Conservation (phyloP, 2,888 invertebrate species). For the Sabellastarte sp. region DNA sequence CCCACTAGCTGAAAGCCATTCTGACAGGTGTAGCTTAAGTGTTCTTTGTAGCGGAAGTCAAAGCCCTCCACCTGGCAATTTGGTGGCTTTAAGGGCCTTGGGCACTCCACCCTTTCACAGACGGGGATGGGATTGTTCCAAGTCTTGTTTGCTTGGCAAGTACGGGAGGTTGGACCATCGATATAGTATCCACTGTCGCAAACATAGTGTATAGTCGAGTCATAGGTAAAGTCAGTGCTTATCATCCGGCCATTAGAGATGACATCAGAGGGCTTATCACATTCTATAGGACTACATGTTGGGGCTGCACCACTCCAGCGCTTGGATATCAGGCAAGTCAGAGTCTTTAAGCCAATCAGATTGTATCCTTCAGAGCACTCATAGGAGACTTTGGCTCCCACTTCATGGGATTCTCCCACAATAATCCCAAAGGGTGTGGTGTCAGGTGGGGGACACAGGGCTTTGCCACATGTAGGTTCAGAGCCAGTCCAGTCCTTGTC, state of each 20-base stretch:
- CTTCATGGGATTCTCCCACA: slow-evolving; percentile 6
- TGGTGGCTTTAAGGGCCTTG: slow-evolving; percentile 16
- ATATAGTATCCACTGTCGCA: slow-evolving; percentile 47
- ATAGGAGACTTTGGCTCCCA: slow-evolving; percentile 16
- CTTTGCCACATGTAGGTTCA: slow-evolving; percentile 42
- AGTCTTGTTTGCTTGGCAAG: slow-evolving; percentile 42
- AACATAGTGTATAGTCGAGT: slow-evolving; percentile 28
- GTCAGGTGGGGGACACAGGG: slow-evolving; percentile 29
- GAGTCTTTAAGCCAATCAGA: slow-evolving; percentile 7
- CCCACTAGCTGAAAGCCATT: slow-evolving; percentile 10
- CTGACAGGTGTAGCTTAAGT: slow-evolving; percentile 13
- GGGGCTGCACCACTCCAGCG: slow-evolving; percentile 21
- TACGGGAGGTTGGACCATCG: slow-evolving; percentile 27
- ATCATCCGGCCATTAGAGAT: slow-evolving; percentile 20
- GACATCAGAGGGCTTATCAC: slow-evolving; percentile 43
- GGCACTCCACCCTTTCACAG: slow-evolving; percentile 41
- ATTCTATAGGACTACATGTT: slow-evolving; percentile 42
- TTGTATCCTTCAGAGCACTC: slow-evolving; percentile 36
- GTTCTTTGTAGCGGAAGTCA: slow-evolving; percentile 16
- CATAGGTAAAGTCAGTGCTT: slow-evolving; percentile 9
- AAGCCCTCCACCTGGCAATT: slow-evolving; percentile 11
- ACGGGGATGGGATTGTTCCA: slow-evolving; percentile 45
- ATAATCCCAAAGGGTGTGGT: slow-evolving; percentile 16
- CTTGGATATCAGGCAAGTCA: slow-evolving; percentile 12
- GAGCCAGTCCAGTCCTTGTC: slow-evolving; percentile 45